Base-by-base conservation (phyloP, 2,113 vertebrate genomes). In the Pimephales promelas region DNA sequence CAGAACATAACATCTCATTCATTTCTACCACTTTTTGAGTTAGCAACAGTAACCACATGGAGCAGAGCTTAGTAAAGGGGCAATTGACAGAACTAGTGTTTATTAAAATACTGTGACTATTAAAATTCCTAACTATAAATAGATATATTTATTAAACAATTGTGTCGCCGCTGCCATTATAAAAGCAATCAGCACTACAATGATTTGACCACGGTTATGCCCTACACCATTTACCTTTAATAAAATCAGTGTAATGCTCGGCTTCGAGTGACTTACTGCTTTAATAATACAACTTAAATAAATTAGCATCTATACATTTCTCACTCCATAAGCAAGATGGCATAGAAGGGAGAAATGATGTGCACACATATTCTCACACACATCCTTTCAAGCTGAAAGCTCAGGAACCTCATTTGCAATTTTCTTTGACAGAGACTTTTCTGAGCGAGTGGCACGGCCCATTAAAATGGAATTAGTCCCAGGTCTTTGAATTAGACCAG, bases 401-500 rank as follows among this genome's bases (percentile, higher is more conserved):
- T 91, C 92, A 24, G 83, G 90, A 90, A 72, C 84, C 89, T 94
- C 92, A 94, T 94, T 95, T 95, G 94, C 95, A 94, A 94, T 90
- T 94, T 95, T 90, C 93, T 94, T 94, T 96, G 95, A 97, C 92
- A 90, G 91, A 93, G 94, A 95, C 95, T 96, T 96, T 36, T 83
- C 83, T 95, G 93, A 95, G 93, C 96, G 93, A 92, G 92, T 89
- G 84, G 90, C 85, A 90, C 87, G 74, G 89, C 94, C 45, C 95
- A 96, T 96, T 97, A 96, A 96, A 95, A 92, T 93, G 90, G 94
- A 94, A 95, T 93, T 92, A 93, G 91, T 91, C 89, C 86, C 87
- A 92, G 92, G 93, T 90, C 93, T 96, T 95, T 95, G 96, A 97
- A 96, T 97, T 94, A 97, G 95, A 94, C 94, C 93, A 93, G 91